phyloP scores from a whole-genome alignment of 1,140 invertebrate species.

The Drosophila teissieri region DNA sequence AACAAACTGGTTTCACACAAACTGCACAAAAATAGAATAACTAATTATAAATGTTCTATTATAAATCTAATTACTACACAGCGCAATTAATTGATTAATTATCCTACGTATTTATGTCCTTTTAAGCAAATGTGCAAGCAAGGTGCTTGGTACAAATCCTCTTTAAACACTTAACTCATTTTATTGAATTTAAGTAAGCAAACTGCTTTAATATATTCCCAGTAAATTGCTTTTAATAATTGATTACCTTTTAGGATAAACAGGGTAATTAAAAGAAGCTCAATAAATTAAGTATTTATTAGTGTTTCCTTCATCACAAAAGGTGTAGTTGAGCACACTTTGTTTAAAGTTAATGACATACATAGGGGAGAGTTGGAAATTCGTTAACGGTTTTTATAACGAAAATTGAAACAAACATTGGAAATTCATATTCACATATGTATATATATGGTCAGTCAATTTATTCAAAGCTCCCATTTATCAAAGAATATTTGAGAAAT shows the following conservation, averaged over 20 bases:
- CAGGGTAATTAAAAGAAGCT: not conserved
- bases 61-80: no score
- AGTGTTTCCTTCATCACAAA: not conserved
- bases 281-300: not conserved
- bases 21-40: no score
- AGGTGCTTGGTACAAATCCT: not conserved
- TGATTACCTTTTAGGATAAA: not conserved
- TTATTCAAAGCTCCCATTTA: no score
- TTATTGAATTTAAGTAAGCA: not conserved
- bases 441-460: not conserved
- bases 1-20: no score
- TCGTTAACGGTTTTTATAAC: not conserved
- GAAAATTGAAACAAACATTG: no score
- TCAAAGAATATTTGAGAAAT: not conserved
- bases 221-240: not conserved
- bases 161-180: not conserved
- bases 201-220: not conserved
- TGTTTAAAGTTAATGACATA: not conserved
- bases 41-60: no score
- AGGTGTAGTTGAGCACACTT: not conserved
- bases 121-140: no score
- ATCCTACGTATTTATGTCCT: no score
- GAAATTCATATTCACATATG: no score
- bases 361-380: not conserved
- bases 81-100: not conserved